Conservation (phyloP, 2,797 vertebrate genomes). For the Macropodus opercularis region DNA sequence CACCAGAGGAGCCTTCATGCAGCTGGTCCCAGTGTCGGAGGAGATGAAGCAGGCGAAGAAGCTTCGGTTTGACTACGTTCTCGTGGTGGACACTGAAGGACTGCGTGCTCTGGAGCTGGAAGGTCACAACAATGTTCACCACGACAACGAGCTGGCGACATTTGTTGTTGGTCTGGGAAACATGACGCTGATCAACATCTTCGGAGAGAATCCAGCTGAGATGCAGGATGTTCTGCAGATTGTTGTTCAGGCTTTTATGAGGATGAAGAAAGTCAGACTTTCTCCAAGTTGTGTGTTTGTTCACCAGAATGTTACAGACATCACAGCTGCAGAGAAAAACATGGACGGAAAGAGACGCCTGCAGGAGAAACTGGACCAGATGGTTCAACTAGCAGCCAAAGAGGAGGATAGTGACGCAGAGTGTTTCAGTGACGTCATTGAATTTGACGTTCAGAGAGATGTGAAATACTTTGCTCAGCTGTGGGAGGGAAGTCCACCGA, state of each 20-base stretch:
- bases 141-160: too few species aligned
- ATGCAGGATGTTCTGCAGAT: conserved; percentile 84
- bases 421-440: too few species aligned
- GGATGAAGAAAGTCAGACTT: conserved; percentile 79
- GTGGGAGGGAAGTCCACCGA: conserved; percentile 81
- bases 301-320: conserved; percentile 69
- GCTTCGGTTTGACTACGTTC: too few species aligned
- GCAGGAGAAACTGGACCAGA: conserved; percentile 80
- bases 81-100: too few species aligned
- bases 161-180: conserved; percentile 83
- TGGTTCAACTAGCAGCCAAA: conserved; percentile 73
- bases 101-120: too few species aligned
- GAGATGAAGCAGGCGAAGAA: too few species aligned
- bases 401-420: conserved; percentile 74
- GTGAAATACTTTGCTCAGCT: too few species aligned
- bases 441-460: too few species aligned
- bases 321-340: conserved; percentile 76
- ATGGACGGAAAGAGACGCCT: conserved; percentile 74
- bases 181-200: conserved; percentile 84
- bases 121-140: too few species aligned
- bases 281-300: conserved; percentile 73
- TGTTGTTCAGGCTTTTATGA: conserved; percentile 82
- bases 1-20: too few species aligned
- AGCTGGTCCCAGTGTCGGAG: too few species aligned
- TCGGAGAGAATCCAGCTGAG: conserved; percentile 83